Evolutionary conservation across 2,113 vertebrate genomes (phyloP), one percentile per base, ranked within the genome.

Genomic region (Tricholaema leucomelas): DNA sequence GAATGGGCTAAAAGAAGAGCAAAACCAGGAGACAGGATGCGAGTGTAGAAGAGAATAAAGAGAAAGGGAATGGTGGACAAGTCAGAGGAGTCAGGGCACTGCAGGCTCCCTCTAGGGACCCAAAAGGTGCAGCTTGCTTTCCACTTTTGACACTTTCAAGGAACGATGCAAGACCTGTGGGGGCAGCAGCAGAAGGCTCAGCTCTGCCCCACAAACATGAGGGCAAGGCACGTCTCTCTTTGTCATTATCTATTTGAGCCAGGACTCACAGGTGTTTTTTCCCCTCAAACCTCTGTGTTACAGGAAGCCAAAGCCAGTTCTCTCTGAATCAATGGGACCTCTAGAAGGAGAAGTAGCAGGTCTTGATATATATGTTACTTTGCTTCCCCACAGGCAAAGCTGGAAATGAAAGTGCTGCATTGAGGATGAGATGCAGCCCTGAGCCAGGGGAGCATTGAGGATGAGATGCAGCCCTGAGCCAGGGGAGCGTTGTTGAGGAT

Each of bases 401-500:
- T 85, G 58, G 66, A 71, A 78, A 66, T 31, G 6, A 12, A 73
- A 74, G 78, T 6, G 12, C 69, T 66, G 40, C 17, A 40, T 58
- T 71, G 70, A 70, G 17, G 52, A n/a, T n/a, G n/a, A n/a, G n/a
- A n/a, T n/a, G n/a, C n/a, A n/a, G n/a, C n/a, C n/a, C n/a, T n/a
- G n/a, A n/a, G n/a, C n/a, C n/a, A n/a, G n/a, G n/a, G n/a, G n/a
- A n/a, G n/a, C n/a, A n/a, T n/a, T n/a, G n/a, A n/a, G n/a, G n/a
- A n/a, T n/a, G n/a, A n/a, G n/a, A 44, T 0, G 0, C 42, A 48
- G 74, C 50, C 73, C 4, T 25, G n/a, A n/a, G n/a, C n/a, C n/a
- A n/a, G n/a, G n/a, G n/a, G n/a, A n/a, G n/a, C n/a, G n/a, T n/a
- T n/a, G n/a, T n/a, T n/a, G n/a, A n/a, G n/a, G n/a, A n/a, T n/a